Evolutionary conservation across 2,113 vertebrate species (phyloP).

Genomic region (Sturnira hondurensis): DNA sequence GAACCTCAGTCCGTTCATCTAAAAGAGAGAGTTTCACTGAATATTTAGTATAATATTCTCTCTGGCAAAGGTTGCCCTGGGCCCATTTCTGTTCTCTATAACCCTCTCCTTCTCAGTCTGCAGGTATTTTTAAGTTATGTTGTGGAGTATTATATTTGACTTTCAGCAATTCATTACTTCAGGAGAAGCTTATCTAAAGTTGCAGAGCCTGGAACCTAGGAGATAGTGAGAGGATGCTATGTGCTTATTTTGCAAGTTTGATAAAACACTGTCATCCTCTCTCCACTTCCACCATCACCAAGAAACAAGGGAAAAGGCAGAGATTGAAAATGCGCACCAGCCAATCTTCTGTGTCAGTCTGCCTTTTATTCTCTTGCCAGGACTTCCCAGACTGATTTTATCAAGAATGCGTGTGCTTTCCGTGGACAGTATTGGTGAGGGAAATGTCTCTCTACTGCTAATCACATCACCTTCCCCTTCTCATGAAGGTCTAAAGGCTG

Average conservation of each 20-base stretch:
- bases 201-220: no score
- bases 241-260: neutral
- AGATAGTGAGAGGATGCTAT: neutral
- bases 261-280: neutral
- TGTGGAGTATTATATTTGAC: no score
- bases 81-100: no score
- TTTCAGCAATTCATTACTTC: no score
- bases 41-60: neutral
- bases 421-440: neutral
- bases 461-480: neutral
- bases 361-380: neutral
- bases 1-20: neutral
- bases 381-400: neutral
- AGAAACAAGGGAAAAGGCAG: neutral
- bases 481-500: neutral
- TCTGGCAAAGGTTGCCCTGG: neutral
- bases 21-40: neutral
- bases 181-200: no score
- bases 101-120: no score
- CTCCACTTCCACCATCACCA: neutral
- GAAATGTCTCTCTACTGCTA: neutral
- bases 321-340: neutral
- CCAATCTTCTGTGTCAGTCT: neutral
- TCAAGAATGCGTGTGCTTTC: neutral
- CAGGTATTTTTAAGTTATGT: no score